Conservation (phyloP, 1,140 invertebrate genomes). For the Anagrus nilaparvatae region DNA sequence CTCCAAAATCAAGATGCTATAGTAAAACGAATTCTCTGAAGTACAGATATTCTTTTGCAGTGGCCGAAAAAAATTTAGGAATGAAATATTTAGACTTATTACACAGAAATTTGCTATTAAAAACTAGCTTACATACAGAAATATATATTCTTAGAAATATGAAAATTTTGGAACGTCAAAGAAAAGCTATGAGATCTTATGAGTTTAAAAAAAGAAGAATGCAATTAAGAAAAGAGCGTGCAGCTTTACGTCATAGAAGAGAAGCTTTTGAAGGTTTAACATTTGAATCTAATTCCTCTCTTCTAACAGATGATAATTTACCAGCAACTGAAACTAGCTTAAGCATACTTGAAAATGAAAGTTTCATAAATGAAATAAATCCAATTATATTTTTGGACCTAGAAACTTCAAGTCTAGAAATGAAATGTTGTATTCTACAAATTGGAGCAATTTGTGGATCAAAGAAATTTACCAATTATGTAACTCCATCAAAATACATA, state of each 20-base stretch:
- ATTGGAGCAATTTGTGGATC: conserved; percentile 11
- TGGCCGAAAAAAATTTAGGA: conserved; percentile 16
- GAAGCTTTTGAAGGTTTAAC: conserved; percentile 13
- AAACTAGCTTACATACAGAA: conserved; percentile 6
- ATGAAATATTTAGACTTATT: conserved; percentile 11
- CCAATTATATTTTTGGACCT: conserved; percentile 12
- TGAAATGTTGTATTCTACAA: conserved; percentile 14
- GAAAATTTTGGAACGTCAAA: conserved; percentile 1
- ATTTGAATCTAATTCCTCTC: conserved; percentile 15
- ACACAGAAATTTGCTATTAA: not conserved
- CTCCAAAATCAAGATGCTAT: conserved; percentile 16
- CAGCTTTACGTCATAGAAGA: conserved; percentile 11
- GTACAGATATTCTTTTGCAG: conserved; percentile 9
- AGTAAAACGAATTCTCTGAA: conserved; percentile 15
- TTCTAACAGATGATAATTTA: conserved; percentile 8
- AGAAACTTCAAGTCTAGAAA: conserved; percentile 13
- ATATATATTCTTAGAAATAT: not conserved
- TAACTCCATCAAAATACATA: conserved; percentile 11
- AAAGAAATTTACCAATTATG: conserved; percentile 9
- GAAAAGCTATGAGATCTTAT: conserved; percentile 4
- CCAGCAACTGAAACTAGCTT: conserved; percentile 11
- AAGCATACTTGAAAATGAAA: not conserved
- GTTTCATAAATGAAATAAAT: conserved; percentile 2
- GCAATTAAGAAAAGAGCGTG: conserved; percentile 10
- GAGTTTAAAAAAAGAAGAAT: conserved; percentile 13